Evolutionary conservation across 1,140 invertebrate genomes (phyloP).

Genomic region (Liolophura sinensis): DNA sequence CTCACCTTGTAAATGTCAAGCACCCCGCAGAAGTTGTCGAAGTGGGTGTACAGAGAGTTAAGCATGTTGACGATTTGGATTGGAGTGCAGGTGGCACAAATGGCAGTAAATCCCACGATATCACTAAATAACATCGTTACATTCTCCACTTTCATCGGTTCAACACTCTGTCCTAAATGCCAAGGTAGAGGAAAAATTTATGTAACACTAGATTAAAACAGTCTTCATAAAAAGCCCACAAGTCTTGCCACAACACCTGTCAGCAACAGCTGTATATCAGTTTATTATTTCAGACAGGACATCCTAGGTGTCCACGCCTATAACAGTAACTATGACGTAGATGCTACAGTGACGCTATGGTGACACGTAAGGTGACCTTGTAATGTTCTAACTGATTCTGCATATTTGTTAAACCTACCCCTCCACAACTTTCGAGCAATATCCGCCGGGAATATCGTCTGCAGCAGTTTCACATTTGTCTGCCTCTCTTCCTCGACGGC

Average conservation of each 20-base stretch:
- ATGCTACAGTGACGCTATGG: too few species aligned
- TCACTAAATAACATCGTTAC: constrained; percentile 95
- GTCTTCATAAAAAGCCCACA: too few species aligned
- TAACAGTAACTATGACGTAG: too few species aligned
- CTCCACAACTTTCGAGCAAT: constrained; percentile 91
- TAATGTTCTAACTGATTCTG: constrained; percentile 10
- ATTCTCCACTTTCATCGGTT: constrained; percentile 87
- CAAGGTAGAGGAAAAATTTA: constrained; percentile 3
- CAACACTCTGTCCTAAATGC: constrained; percentile 77
- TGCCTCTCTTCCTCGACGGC: constrained; percentile 91
- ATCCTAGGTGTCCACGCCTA: too few species aligned
- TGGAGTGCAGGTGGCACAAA: constrained; percentile 46
- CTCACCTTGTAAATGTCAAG: constrained; percentile 87
- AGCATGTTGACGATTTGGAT: constrained; percentile 84
- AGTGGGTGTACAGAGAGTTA: constrained; percentile 87
- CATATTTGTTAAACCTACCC: constrained; percentile 64
- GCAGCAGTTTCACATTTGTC: constrained; percentile 92
- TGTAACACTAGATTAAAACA: too few species aligned
- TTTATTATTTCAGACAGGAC: too few species aligned
- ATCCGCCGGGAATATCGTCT: constrained; percentile 92
- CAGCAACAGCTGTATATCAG: too few species aligned
- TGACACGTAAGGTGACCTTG: too few species aligned
- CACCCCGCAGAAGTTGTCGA: constrained; percentile 86
- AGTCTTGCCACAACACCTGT: too few species aligned
- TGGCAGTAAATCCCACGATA: constrained; percentile 95